A percentile compares a stretch with the other conserved stretches of the same genome.
phyloP scores from a whole-genome alignment of 1,140 invertebrate genomes.

The Hyposmocoma kahamanoa region DNA sequence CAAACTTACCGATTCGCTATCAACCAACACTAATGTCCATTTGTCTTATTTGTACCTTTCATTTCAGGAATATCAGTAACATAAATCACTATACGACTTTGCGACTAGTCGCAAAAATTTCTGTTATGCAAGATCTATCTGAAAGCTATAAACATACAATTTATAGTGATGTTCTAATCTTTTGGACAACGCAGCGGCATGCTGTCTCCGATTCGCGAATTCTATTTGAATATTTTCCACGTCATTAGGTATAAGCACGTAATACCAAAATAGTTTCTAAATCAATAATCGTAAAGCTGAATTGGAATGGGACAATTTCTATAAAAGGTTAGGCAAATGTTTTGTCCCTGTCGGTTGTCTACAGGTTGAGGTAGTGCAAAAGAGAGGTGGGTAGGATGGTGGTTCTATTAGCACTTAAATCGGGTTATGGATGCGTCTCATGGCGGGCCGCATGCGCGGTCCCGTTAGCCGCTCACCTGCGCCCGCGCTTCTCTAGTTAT shows the following conservation, averaged over 20 bases:
- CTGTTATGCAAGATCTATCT: conserved; percentile 32
- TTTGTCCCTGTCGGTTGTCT: too few relatives aligned
- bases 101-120: conserved; percentile 25
- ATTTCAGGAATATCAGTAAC: conserved; percentile 30
- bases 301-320: too few relatives aligned
- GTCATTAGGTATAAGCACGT: background rate
- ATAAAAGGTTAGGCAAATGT: too few relatives aligned
- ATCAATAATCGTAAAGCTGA: conserved; percentile 29
- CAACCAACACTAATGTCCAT: conserved; percentile 16
- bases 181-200: conserved; percentile 35
- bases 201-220: conserved; percentile 45
- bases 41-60: conserved; percentile 36
- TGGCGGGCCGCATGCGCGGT: conserved; percentile 38
- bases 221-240: background rate
- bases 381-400: background rate
- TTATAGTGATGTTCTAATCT: conserved; percentile 51
- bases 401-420: conserved; percentile 1
- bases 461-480: conserved; percentile 66
- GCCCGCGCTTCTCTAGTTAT: conserved; percentile 66
- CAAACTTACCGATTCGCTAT: background rate
- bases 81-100: conserved; percentile 35
- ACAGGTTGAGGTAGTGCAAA: conserved; percentile 13
- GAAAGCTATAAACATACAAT: conserved; percentile 46
- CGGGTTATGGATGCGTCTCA: conserved; percentile 38
- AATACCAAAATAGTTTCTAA: conserved; percentile 33